Evolutionary conservation across 2,113 vertebrate genomes (phyloP).

Genomic region (Azemiops feae): DNA sequence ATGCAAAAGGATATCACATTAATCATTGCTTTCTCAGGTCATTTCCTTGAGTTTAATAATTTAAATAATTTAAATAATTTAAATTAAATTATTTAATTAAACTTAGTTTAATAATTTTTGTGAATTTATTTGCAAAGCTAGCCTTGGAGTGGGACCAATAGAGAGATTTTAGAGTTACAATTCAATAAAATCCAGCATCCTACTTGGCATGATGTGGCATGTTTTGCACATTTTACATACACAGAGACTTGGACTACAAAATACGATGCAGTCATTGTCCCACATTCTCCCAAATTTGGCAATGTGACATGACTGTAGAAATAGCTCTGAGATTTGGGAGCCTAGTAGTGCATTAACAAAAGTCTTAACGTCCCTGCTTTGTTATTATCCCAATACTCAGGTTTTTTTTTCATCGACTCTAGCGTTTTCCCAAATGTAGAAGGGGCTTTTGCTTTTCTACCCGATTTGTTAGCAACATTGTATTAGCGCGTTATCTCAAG

Average conservation of each 20-base stretch:
- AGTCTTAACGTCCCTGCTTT: neutral
- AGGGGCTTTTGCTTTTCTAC: neutral
- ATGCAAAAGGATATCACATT: neutral
- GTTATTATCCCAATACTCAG: neutral
- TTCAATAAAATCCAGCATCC: neutral
- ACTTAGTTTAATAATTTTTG: neutral
- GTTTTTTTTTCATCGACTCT: neutral
- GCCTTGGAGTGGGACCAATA: neutral
- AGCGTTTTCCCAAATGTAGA: neutral
- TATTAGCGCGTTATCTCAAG: neutral
- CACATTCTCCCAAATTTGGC: neutral
- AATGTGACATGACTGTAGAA: neutral
- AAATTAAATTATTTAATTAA: no score
- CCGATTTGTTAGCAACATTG: neutral
- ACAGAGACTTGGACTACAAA: neutral
- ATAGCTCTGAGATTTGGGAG: neutral
- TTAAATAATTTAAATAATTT: no score
- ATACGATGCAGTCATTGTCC: no score
- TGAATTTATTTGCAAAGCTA: neutral
- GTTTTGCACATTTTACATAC: neutral
- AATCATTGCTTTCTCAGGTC: neutral
- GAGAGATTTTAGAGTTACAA: neutral
- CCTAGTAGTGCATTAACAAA: neutral
- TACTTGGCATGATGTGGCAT: neutral
- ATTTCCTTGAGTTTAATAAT: neutral